A percentile compares a stretch with the other conserved stretches of the same genome.
These are phyloP conservation scores for Pseudococcus longispinus DNA, from an alignment of 2,888 invertebrate genomes.

Conservation along the genomic window DNA sequence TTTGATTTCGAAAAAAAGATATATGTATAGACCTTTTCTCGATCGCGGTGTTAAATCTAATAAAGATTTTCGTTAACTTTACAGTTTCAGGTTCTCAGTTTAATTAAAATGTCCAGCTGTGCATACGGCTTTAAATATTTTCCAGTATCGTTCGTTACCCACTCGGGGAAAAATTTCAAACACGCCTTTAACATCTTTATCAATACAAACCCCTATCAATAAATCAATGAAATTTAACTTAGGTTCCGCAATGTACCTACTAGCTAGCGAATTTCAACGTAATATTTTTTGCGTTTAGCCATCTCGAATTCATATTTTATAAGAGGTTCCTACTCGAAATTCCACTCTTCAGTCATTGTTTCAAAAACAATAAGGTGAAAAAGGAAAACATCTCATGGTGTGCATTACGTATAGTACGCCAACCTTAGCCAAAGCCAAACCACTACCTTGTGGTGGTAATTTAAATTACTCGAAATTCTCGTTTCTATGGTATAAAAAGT, in stretches of 20 bases:
- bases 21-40: background rate
- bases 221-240: background rate
- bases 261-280: background rate
- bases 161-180: background rate
- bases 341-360: background rate
- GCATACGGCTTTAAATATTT: background rate
- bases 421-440: background rate
- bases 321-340: background rate
- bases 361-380: background rate
- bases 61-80: background rate
- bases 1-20: background rate
- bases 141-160: background rate
- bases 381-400: background rate
- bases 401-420: background rate
- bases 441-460: background rate
- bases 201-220: background rate
- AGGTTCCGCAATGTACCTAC: background rate
- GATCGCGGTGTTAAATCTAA: background rate
- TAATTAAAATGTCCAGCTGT: conserved; percentile 28
- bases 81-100: background rate
- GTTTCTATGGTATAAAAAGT: background rate
- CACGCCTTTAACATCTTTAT: background rate
- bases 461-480: background rate
- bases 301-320: background rate
- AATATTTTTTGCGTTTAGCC: background rate